Base-by-base conservation (phyloP, 1,140 invertebrate species). In the Saxidomus purpurata region DNA sequence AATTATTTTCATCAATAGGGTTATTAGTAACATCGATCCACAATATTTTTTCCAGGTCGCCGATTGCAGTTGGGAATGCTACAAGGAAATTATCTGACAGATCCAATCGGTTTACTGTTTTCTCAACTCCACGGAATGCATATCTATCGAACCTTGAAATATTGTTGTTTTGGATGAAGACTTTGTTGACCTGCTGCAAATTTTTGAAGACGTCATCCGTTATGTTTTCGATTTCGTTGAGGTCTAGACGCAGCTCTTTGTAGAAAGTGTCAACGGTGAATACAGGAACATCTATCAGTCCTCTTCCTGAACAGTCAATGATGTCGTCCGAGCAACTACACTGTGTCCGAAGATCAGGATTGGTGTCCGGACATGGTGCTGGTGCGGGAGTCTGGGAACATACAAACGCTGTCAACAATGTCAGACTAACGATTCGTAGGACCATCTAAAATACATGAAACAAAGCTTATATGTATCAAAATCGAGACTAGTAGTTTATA, bases 71-170 rank as follows among this genome's bases (percentile, higher is more conserved):
- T 47, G 87, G 87, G 34, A 89, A 43, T 4, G 0, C 47, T 0
- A 2, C n/a, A 8, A 89, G 36, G 13, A 43, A n/a, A 59, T 89
- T 89, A n/a, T 28, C 0, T 13, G 40, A 34, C 28, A 89, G 55
- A 77, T 74, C 25, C 0, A 88, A 2, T 25, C 22, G 38, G 22
- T 47, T 47, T 9, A 81, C 31, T 15, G 19, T 19, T 28, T 38
- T 22, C 31, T 89, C 87, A 49, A 61, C 67, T n/a, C 79, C 80
- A n/a, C 40, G 28, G 55, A 89, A 89, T 40, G 80, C 87, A 28
- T 43, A 4, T 17, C n/a, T 28, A 11, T 59, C 25, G 36, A 83
- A 40, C 17, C 13, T 31, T n/a, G 43, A 59, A 19, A 89, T 89
- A 8, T 59, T 74, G 25, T 89, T 89, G 79, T 77, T 63, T 19